Base-by-base conservation (phyloP, 2,797 vertebrate genomes). In the Aselliscus stoliczkanus region DNA sequence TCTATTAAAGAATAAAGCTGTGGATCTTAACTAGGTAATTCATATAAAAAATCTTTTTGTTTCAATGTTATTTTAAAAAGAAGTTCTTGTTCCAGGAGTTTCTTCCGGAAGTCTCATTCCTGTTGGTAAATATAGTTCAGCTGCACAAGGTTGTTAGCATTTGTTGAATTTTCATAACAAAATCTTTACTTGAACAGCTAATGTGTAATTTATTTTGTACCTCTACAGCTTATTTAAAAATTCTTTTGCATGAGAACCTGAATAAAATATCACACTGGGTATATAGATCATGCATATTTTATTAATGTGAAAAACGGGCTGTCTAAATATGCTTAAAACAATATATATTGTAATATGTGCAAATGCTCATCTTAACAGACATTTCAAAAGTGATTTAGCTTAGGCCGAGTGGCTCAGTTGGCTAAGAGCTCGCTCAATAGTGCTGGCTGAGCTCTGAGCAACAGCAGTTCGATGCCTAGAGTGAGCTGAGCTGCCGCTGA, bases 201-300 rank as follows among this genome's bases (percentile, higher is more conserved):
- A 15, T 96, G 91, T 96, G 42, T 62, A 97, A 97, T 96, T 96
- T 21, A 90, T 96, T 98, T 97, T 97, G 64, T 34, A 89, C 29
- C 86, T 1, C 1, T 67, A 90, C 56, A 97, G 92, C 62, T 87
- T 96, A 80, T 73, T 95, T 85, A 81, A 92, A 97, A 97, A 96
- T 69, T 79, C 17, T 85, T 86, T 80, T 87, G 56, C 39, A 60
- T 95, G 23, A 92, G 83, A 88, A 97, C 25, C 9, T 90, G 73
- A 95, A 82, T 96, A 75, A 95, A 89, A 90, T 95, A 80, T 81
- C 83, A 77, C 54, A 15, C n/a, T 89, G 37, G n/a, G 60, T 93
- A 90, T 93, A 90, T 56, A 39, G 72, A 93, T 91, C 52, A 80
- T 90, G 42, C 21, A 92, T 95, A 96, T 97, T 87, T 97, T 95